A percentile compares a stretch with the other conserved stretches of the same genome.
These are phyloP conservation scores for Nyctibius bracteatus DNA, from an alignment of 2,113 vertebrate genomes.

Conservation along the genomic window DNA sequence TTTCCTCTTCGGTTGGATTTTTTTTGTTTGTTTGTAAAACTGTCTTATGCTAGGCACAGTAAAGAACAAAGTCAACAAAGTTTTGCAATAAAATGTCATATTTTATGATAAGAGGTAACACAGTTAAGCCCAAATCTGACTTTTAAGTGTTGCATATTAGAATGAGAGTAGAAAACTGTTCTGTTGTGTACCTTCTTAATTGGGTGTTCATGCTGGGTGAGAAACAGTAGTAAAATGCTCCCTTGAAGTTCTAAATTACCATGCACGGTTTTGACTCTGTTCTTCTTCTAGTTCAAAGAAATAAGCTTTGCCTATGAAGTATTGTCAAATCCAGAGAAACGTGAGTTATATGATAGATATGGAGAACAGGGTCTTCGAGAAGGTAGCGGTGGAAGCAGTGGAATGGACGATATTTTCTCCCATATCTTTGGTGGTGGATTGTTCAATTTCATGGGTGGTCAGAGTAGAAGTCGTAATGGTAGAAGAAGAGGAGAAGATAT, in stretches of 20 bases:
- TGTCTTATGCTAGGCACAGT: not conserved
- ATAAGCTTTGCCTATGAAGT: conserved; percentile 99
- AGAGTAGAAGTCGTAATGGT: conserved; percentile 91
- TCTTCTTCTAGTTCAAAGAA: conserved; percentile 90
- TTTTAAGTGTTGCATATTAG: not conserved
- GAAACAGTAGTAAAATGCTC: not conserved
- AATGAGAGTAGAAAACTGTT: not conserved
- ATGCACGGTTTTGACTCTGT: not conserved
- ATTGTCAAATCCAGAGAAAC: conserved; percentile 94
- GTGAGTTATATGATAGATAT: conserved; percentile 94
- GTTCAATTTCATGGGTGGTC: conserved; percentile 96
- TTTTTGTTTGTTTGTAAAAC: not conserved
- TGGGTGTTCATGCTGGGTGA: not conserved
- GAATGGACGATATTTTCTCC: conserved; percentile 99
- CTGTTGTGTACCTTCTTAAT: not conserved
- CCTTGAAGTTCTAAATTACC: not conserved
- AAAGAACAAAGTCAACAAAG: not conserved
- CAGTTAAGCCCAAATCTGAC: not conserved
- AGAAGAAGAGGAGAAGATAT: conserved; percentile 96
- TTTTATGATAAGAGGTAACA: not conserved
- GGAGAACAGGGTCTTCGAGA: conserved; percentile 96
- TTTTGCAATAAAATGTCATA: not conserved
- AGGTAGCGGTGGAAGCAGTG: conserved; percentile 90
- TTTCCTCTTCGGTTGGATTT: not conserved
- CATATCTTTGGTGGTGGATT: conserved; percentile 98